Conservation (phyloP, 2,888 invertebrate genomes). For the Dione vanillae region DNA sequence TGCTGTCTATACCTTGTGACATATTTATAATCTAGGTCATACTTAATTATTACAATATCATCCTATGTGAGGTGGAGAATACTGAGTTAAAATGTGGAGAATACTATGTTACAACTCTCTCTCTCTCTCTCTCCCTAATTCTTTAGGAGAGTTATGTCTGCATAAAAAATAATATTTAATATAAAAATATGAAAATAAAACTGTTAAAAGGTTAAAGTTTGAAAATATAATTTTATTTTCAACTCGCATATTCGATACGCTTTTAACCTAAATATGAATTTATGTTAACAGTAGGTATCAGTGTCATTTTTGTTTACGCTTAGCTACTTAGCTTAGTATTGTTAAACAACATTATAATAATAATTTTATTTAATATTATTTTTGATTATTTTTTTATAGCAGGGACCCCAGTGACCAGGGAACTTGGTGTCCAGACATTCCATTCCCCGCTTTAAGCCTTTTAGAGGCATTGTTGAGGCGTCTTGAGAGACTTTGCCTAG, state of each 20-base stretch:
- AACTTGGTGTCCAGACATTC: no score
- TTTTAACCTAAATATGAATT: slow-evolving; percentile 15
- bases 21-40: slow-evolving; percentile 26
- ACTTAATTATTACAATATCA: slow-evolving; percentile 2
- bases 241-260: not conserved
- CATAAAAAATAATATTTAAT: not conserved
- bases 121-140: not conserved
- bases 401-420: no score
- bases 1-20: slow-evolving; percentile 26
- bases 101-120: not conserved
- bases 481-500: no score
- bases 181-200: not conserved
- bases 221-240: not conserved
- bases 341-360: not conserved
- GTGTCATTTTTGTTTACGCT: not conserved
- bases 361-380: no score
- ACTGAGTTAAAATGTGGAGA: not conserved
- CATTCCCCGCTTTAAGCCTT: no score
- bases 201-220: not conserved
- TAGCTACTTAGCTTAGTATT: not conserved
- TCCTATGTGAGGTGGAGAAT: not conserved
- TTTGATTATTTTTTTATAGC: no score
- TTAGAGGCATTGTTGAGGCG: no score
- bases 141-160: not conserved
- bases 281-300: not conserved